Percentiles rank a stretch among this genome's conserved stretches.
Evolutionary conservation across 2,888 invertebrate genomes (phyloP).

Genomic region (Beris chalybata): DNA sequence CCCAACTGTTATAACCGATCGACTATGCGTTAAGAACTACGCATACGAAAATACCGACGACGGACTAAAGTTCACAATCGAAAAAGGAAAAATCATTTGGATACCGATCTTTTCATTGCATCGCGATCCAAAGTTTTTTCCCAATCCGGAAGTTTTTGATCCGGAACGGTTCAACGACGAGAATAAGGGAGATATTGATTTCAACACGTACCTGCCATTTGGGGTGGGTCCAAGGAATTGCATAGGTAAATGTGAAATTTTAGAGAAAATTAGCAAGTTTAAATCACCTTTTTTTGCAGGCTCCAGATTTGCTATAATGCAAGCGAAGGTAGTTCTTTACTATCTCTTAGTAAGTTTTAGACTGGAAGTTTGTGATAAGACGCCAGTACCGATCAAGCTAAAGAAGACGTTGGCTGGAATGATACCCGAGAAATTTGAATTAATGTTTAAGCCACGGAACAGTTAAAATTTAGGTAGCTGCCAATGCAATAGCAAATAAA

Average conservation of each 20-base stretch:
- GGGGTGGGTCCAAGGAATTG: conserved; percentile 61
- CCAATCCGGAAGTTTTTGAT: conserved; percentile 58
- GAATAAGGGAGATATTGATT: conserved; percentile 54
- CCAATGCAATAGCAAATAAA: too few relatives aligned
- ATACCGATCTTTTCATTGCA: conserved; percentile 54
- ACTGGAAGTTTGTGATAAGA: too few relatives aligned
- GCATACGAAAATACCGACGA: conserved; percentile 42
- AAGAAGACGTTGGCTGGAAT: too few relatives aligned
- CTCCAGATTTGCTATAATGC: too few relatives aligned
- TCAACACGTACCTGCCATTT: conserved; percentile 56
- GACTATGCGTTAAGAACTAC: conserved; percentile 59
- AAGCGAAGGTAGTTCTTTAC: too few relatives aligned
- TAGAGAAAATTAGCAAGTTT: too few relatives aligned
- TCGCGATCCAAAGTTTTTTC: conserved; percentile 54
- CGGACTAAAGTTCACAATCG: conserved; percentile 37
- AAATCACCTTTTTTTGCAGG: too few relatives aligned
- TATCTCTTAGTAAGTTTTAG: too few relatives aligned
- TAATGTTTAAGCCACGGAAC: too few relatives aligned
- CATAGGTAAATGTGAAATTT: conserved; percentile 50
- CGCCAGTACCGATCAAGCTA: too few relatives aligned
- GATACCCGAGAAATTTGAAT: too few relatives aligned
- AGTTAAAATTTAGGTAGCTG: too few relatives aligned
- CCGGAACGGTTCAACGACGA: conserved; percentile 57
- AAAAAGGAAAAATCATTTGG: conserved; percentile 34
- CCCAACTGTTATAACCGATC: conserved; percentile 54